Conservation (phyloP, 2,797 vertebrate species). For the Galagoides demidoff region DNA sequence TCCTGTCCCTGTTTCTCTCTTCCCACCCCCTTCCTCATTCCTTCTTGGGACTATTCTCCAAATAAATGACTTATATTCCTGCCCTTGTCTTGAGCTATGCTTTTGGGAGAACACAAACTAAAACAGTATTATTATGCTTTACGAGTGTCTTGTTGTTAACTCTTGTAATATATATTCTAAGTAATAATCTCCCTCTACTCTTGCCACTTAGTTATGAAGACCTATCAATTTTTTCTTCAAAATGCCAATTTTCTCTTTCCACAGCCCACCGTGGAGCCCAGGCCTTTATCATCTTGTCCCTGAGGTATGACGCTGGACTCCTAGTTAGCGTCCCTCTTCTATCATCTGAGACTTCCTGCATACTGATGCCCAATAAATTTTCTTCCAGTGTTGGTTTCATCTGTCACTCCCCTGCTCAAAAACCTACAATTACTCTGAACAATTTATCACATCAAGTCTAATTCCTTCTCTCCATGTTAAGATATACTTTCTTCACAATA, state of each 20-base stretch:
- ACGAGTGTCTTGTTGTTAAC: neutral
- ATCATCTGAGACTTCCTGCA: slow-evolving; percentile 36
- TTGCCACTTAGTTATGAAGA: slow-evolving; percentile 38
- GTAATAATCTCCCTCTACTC: slow-evolving; percentile 7
- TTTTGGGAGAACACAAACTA: neutral
- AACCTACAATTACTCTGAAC: slow-evolving; percentile 57
- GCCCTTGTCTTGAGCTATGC: neutral
- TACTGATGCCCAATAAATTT: slow-evolving; percentile 52
- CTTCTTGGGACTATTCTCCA: neutral
- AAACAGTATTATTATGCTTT: slow-evolving; percentile 2
- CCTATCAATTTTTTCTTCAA: slow-evolving; percentile 28
- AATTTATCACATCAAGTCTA: slow-evolving; percentile 69
- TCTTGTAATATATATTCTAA: slow-evolving; percentile 38
- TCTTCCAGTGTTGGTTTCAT: slow-evolving; percentile 26
- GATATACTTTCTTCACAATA: slow-evolving; percentile 57
- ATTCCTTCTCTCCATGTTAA: slow-evolving; percentile 51
- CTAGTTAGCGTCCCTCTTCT: slow-evolving; percentile 34
- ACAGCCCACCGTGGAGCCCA: neutral
- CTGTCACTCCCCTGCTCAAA: slow-evolving; percentile 52
- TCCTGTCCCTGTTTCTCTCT: neutral
- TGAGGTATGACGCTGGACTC: neutral
- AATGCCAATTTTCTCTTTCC: slow-evolving; percentile 30
- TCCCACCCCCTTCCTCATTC: neutral
- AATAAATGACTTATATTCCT: neutral
- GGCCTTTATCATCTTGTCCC: slow-evolving; percentile 15